Conservation (phyloP, 2,888 invertebrate genomes). For the Eumerus sabulonum region DNA sequence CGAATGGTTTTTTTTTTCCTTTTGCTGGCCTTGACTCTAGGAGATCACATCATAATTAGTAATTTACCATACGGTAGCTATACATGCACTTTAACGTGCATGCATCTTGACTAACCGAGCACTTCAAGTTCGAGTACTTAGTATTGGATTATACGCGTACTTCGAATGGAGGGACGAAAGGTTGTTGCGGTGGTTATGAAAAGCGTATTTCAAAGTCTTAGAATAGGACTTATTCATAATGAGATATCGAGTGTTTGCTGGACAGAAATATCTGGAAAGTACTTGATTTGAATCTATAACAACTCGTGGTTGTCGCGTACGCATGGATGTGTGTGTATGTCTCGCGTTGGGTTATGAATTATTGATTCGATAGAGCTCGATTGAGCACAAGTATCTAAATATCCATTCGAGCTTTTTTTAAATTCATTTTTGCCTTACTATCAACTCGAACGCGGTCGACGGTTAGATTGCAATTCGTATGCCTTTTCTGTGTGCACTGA, state of each 20-base stretch:
- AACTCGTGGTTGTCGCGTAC: conserved; percentile 25
- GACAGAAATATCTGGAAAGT: conserved; percentile 46
- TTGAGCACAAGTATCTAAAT: conserved; percentile 27
- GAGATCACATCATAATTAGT: too few species aligned
- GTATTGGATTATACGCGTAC: too few species aligned
- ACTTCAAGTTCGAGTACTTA: too few species aligned
- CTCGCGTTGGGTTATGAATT: conserved; percentile 57
- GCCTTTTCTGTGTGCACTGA: conserved; percentile 42
- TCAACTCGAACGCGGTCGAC: conserved; percentile 55
- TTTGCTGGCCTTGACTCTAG: too few species aligned
- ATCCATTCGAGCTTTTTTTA: conserved; percentile 28
- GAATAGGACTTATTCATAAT: conserved; percentile 53
- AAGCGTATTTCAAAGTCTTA: conserved; percentile 35
- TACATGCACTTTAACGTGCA: too few species aligned
- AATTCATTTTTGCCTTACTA: conserved; percentile 40
- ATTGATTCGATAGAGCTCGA: conserved; percentile 38
- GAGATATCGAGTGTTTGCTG: conserved; percentile 37
- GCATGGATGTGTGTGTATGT: too few species aligned
- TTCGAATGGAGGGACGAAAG: too few species aligned
- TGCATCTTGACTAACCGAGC: too few species aligned
- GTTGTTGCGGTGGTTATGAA: neutral
- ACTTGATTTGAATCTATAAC: conserved; percentile 63
- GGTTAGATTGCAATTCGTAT: conserved; percentile 62
- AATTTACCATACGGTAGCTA: too few species aligned
- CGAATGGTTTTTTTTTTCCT: too few species aligned